Base-by-base conservation (phyloP, 2,797 vertebrate species). In the Myotis findleyi region DNA sequence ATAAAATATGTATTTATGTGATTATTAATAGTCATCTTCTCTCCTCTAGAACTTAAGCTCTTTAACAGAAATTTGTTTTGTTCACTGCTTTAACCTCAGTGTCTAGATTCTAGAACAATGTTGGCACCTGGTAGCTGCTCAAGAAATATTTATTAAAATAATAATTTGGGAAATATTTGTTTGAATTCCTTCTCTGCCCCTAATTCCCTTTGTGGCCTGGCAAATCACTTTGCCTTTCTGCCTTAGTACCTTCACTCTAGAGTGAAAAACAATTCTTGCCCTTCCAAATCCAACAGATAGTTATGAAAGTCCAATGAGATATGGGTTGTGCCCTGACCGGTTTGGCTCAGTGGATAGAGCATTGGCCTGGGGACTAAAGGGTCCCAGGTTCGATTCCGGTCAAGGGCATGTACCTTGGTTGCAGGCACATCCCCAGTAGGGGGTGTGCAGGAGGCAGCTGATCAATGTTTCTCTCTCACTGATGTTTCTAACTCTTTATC, bases 71-170 rank as follows among this genome's bases (percentile, higher is more conserved):
- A 71, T 79, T 80, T 80, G 13, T 83, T 85, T 77, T 77, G 53
- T 80, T 95, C 21, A 47, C 36, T 87, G 30, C 33, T 87, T 53
- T 68, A 38, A 79, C 33, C 55, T 30, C 41, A 51, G 25, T 79
- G 41, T 88, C 71, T 92, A 80, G 36, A 91, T 71, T 88, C 71
- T 92, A 80, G 36, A 91, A 77, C 38, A 87, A 77, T 68, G 66
- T 12, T 49, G 33, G 41, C 21, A 55, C 25, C 21, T 81, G 59
- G 36, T n/a, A 91, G 66, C 38, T 69, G 17, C 68, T 91, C 81
- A 87, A 93, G 76, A 89, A 91, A 73, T 33, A 59, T 6, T 81
- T 89, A 53, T 47, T 71, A 51, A 93, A 72, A 72, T 27, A 57
- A 9, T 62, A 71, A 49, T 6, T 85, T 94, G 44, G 12, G 47